Conservation (phyloP, 2,797 vertebrate genomes). For the Chaenodraco wilsoni region DNA sequence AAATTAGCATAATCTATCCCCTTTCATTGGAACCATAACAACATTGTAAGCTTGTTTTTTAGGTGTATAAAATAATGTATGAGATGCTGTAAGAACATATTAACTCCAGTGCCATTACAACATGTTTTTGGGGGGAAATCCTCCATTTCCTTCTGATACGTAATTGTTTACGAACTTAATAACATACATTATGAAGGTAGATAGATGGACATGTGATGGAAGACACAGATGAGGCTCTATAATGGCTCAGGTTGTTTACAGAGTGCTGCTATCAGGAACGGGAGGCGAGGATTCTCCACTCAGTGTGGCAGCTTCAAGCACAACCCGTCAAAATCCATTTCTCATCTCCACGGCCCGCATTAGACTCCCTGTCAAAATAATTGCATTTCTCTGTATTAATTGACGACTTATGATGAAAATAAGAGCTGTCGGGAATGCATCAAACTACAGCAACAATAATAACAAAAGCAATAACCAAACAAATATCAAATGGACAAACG, state of each 20-base stretch:
- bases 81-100: background rate
- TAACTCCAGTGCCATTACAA: background rate
- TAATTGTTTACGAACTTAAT: conserved; percentile 12
- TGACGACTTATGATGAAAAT: conserved; percentile 82
- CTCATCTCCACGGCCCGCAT: conserved; percentile 63
- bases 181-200: conserved; percentile 8
- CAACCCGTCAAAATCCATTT: conserved; percentile 75
- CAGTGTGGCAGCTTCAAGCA: conserved; percentile 71
- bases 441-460: conserved; percentile 76
- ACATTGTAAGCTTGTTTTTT: background rate
- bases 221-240: conserved; percentile 21
- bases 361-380: conserved; percentile 81
- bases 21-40: background rate
- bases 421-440: conserved; percentile 80
- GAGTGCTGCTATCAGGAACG: conserved; percentile 36
- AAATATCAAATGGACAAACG: conserved; percentile 81
- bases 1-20: too few relatives aligned
- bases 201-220: conserved; percentile 18
- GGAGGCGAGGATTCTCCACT: conserved; percentile 44
- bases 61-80: background rate
- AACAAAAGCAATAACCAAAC: conserved; percentile 78
- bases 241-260: conserved; percentile 41
- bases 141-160: background rate
- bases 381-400: conserved; percentile 84
- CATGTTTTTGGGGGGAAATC: background rate